Base-by-base conservation (phyloP, 2,888 invertebrate species). In the Spisula solida region DNA sequence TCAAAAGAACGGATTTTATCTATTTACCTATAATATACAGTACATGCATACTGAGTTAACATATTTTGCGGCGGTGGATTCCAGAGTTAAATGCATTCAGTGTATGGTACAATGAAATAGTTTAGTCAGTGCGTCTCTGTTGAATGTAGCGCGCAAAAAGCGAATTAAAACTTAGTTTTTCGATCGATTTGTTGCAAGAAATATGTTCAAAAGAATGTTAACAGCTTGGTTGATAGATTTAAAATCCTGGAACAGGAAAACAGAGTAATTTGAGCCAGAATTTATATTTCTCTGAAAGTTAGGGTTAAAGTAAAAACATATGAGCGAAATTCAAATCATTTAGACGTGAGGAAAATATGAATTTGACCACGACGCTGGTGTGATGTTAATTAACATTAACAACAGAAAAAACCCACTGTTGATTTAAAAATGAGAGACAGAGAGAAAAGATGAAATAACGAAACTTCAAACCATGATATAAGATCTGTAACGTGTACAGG, bases 11-110 rank as follows among this genome's bases (percentile, higher is more conserved):
- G 31, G 16, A 34, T 16, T 75, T 84, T 75, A 84, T 84, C 84
- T 84, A 84, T 84, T 84, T 84, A 84, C 84, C 84, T 84, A 84
- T 84, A 84, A 18, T 29, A 31, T 34, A 75, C 75, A 31, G 31
- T 55, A 84, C 51, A 51, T 78, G 51, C 78, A 78, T 78, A 75
- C 55, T 29, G 25, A 78, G 75, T 70, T 75, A 34, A 82, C 70
- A 25, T 80, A 34, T 51, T 84, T 84, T 66, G 84, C 78, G 84
- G 84, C 51, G 84, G 84, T 66, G 84, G 51, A 55, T 84, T 55
- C 55, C 55, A 12, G 20, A 12, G 34, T 6, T 10, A 10, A 75
- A 75, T 16, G 75, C 29, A 34, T 31, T 18, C 75, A 31, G 75
- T 75, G 34, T 18, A 16, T 31, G 31, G 14, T 25, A 29, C 31